Evolutionary conservation across 2,888 invertebrate genomes (phyloP).

Genomic region (Monochamus alternatus): DNA sequence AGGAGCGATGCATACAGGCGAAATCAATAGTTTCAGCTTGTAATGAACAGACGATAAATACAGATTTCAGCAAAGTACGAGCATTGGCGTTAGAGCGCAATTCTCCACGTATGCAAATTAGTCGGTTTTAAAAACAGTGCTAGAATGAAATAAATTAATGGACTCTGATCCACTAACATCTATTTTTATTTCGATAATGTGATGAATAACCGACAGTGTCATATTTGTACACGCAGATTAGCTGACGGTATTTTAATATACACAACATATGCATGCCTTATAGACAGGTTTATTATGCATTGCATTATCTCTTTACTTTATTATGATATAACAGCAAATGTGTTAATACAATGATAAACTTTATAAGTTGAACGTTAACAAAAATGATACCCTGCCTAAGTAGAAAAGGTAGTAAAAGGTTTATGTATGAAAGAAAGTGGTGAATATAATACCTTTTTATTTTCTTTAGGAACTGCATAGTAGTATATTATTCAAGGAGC

Average conservation of each 20-base stretch:
- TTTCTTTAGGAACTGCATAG: too few relatives aligned
- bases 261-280: too few relatives aligned
- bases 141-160: background rate
- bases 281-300: too few relatives aligned
- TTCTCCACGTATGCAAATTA: background rate
- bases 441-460: too few relatives aligned
- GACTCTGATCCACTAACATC: background rate
- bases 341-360: too few relatives aligned
- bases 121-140: slow-evolving; percentile 1
- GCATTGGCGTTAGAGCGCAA: background rate
- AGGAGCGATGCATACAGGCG: slow-evolving; percentile 1
- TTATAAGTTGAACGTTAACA: too few relatives aligned
- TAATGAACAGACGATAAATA: slow-evolving; percentile 10
- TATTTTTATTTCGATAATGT: background rate
- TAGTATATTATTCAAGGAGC: too few relatives aligned
- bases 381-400: too few relatives aligned
- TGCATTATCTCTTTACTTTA: too few relatives aligned
- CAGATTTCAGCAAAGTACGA: slow-evolving; percentile 5
- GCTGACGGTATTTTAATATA: background rate
- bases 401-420: too few relatives aligned
- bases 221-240: background rate
- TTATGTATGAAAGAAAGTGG: too few relatives aligned
- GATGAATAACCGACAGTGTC: background rate
- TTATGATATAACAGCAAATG: too few relatives aligned
- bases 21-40: slow-evolving; percentile 22